Conservation (phyloP, 1,140 invertebrate species). For the Heliconius hermathena region DNA sequence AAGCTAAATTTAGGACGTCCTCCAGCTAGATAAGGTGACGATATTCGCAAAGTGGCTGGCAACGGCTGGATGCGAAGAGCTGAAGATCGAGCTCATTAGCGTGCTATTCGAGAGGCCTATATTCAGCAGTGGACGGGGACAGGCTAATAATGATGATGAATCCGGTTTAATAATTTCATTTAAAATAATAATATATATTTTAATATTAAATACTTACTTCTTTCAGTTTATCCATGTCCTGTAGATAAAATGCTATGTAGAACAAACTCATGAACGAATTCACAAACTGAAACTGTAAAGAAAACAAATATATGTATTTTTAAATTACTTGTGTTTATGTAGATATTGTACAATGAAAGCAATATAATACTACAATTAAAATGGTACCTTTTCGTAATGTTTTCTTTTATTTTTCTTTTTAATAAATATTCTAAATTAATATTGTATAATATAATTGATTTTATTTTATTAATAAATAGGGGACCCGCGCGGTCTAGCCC, state of each 20-base stretch:
- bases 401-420: neutral
- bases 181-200: too few relatives aligned
- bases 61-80: too few relatives aligned
- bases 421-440: neutral
- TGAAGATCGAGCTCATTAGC: accelerated
- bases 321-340: neutral
- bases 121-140: too few relatives aligned
- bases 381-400: neutral
- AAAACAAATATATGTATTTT: slow-evolving; percentile 25
- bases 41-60: too few relatives aligned
- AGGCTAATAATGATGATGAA: too few relatives aligned
- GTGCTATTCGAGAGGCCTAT: too few relatives aligned
- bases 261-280: slow-evolving; percentile 99
- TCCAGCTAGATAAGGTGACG: too few relatives aligned
- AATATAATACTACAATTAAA: neutral
- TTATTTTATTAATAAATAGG: too few relatives aligned
- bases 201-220: slow-evolving; percentile 85
- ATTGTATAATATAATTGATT: neutral
- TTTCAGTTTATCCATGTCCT: slow-evolving; percentile 97
- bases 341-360: neutral
- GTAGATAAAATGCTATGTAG: slow-evolving; percentile 98
- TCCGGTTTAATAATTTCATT: too few relatives aligned
- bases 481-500: too few relatives aligned
- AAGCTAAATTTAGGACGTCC: too few relatives aligned
- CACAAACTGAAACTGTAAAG: slow-evolving; percentile 96